Evolutionary conservation across 23 tunicate species (phyloP), one percentile per base, ranked within the genome.

Genomic region (Halocynthia aurantium): DNA sequence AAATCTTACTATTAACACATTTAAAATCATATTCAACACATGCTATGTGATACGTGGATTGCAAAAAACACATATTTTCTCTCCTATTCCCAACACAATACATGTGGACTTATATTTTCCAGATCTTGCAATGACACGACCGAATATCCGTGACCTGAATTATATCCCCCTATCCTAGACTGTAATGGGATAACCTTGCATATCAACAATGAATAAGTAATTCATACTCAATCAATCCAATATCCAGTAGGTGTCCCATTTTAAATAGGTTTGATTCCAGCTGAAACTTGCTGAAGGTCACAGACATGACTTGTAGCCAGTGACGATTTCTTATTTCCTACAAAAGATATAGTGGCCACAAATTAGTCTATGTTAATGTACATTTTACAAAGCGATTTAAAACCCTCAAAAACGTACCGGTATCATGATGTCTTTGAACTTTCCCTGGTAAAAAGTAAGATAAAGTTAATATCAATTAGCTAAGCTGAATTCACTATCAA

Each of bases 261-360:
- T 92, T 92, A 55, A 92, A 92, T 13, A 86, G 53, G 61, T 92
- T 79, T 5, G 98, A 82, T 74, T 92, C 98, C 12, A 92, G 84
- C 68, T 92, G 98, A 72, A 92, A 92, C 60, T 86, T 86, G 84
- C 92, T 86, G 69, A 87, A 87, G n/a, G 98, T 92, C 6, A 92
- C 92, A 7, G 83, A 83, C 98, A 92, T 92, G 12, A 92, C 88
- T 82, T 86, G 88, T 22, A 92, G 79, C 98, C 98, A 92, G 58
- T 92, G 98, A 62, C 98, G 81, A 74, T 86, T 92, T 51, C 98
- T 92, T n/a, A 92, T 92, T 92, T 92, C 84, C 98, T 92, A 63
- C 15, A 62, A 70, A 8, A 12, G 50, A 61, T 19, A 63, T 68
- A 68, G 2, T n/a, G 21, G 21, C 2, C 5, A 19, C 49, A 17